phyloP scores from a whole-genome alignment of 2,797 vertebrate genomes.

The Gymnocypris eckloni region DNA sequence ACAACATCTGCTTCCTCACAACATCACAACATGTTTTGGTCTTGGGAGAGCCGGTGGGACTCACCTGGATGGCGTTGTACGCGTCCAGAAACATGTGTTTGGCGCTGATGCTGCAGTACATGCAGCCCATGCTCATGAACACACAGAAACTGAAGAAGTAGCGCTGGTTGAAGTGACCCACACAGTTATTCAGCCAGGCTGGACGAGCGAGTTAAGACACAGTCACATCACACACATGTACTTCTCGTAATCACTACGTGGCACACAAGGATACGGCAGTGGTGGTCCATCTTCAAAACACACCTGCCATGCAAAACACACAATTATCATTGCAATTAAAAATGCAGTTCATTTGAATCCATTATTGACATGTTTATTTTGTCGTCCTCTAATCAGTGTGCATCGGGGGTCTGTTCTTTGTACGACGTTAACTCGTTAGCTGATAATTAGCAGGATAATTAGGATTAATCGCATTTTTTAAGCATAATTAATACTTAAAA shows the following conservation, averaged over 20 bases:
- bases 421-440: too few species aligned
- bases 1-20: too few species aligned
- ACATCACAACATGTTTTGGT: too few species aligned
- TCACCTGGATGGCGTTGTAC: slow-evolving; percentile 91
- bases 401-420: background rate
- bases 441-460: too few species aligned
- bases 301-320: slow-evolving; percentile 81
- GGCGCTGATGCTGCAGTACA: slow-evolving; percentile 95
- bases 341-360: background rate
- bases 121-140: slow-evolving; percentile 95
- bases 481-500: too few species aligned
- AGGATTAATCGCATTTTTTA: too few species aligned
- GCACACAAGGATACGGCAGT: slow-evolving; percentile 95
- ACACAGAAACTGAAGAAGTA: slow-evolving; percentile 98
- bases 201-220: slow-evolving; percentile 74
- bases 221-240: background rate
- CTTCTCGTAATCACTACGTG: background rate
- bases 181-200: slow-evolving; percentile 99
- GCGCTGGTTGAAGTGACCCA: slow-evolving; percentile 97
- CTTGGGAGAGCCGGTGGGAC: slow-evolving; percentile 34
- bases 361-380: background rate
- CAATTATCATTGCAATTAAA: background rate
- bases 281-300: slow-evolving; percentile 98
- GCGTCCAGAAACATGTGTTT: slow-evolving; percentile 90
- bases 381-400: too few species aligned